Conservation (phyloP, 2,113 vertebrate species). For the Peromyscus maniculatus region DNA sequence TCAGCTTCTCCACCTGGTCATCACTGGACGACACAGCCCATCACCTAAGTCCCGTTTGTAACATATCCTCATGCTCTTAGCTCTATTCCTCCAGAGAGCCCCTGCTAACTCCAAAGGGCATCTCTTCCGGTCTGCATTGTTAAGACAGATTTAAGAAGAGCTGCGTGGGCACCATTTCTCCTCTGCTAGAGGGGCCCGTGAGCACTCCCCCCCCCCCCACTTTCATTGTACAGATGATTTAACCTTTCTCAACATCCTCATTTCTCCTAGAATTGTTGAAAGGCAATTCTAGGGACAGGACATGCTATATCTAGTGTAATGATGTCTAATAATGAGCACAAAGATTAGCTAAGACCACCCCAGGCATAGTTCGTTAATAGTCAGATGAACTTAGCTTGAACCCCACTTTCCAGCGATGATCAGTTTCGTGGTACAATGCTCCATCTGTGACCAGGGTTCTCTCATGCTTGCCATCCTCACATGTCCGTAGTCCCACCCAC, state of each 20-base stretch:
- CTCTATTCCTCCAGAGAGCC: neutral
- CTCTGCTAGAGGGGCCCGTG: neutral
- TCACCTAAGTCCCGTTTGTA: neutral
- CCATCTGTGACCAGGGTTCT: neutral
- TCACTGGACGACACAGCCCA: neutral
- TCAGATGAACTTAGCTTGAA: neutral
- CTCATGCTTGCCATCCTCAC: neutral
- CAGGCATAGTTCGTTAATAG: neutral
- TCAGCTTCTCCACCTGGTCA: neutral
- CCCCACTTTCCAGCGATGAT: neutral
- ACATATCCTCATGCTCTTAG: neutral
- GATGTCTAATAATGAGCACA: neutral
- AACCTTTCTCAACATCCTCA: neutral
- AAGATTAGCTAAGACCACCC: neutral
- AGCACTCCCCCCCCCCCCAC: no score
- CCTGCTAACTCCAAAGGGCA: neutral
- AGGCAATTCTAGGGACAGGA: neutral
- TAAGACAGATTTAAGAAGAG: neutral
- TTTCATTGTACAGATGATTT: neutral
- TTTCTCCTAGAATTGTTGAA: neutral
- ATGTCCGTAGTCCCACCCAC: rapidly evolving
- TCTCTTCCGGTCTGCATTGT: neutral
- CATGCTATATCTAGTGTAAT: neutral
- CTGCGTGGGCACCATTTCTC: neutral
- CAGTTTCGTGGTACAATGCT: neutral